Base-by-base conservation (phyloP, 1,140 invertebrate species). In the Scaptodrosophila lebanonensis region DNA sequence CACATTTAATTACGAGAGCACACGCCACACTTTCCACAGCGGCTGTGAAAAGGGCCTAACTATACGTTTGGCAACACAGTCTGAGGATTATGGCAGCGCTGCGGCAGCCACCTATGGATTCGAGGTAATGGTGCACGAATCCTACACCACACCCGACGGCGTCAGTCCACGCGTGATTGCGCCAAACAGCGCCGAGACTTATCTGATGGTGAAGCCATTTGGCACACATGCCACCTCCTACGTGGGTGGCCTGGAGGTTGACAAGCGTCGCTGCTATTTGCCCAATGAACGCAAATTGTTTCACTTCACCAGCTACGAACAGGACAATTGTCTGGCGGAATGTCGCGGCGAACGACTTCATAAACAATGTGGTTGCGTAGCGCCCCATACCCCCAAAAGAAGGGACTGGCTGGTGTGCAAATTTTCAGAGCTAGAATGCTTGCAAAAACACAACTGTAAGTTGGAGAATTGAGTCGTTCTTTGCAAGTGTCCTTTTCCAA, bases 241-340 rank as follows among this genome's bases (percentile, higher is more conserved):
- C 40, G 4, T 83, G 6, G 7, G 4, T 0, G 17, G 20, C 0
- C 9, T 82, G 15, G 1, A 45, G 1, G n/a, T 72, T 1, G 0
- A 33, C 0, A 30, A 47, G 12, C 64, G 91, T 20, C 76, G 88
- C 6, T 93, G 92, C 49, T 88, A 90, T 40, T 90, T 91, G 20
- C 53, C 62, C 0, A 52, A 89, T 11, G 91, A 93, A 86, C 86
- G 60, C 0, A 42, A 67, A 44, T 53, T 88, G 1, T 66, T 73
- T 1, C 49, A 64, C 6, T 88, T 90, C n/a, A 33, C 68, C 0
- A 70, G 69, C 3, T 92, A 92, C 35, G 89, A 89, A 0, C 91
- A 89, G 59, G 85, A 88, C 12, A 93, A 92, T 61, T 93, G 92
- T 62, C 79, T 91, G 63, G 83, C 87, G 0, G 89, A 90, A 42